These are phyloP conservation scores for Bombyx mandarina DNA, from an alignment of 1,140 invertebrate species.

Conservation along the genomic window DNA sequence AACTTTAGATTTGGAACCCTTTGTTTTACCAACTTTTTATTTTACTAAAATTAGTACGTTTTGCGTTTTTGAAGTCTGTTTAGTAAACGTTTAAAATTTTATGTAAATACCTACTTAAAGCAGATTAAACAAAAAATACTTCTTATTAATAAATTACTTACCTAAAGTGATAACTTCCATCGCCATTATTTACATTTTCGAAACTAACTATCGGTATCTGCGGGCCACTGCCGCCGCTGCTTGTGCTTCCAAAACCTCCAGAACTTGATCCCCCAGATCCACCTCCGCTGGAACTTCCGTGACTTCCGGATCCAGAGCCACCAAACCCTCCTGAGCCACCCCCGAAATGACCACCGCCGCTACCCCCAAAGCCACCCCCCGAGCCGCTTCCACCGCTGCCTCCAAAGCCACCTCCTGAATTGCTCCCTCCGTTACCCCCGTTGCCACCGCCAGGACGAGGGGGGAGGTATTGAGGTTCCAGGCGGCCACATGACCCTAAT, in stretches of 20 bases:
- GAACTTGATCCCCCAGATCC: too few relatives aligned
- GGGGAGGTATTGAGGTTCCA: slow-evolving; percentile 56
- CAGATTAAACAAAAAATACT: too few relatives aligned
- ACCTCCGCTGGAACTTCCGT: too few relatives aligned
- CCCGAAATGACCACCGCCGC: too few relatives aligned
- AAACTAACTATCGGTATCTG: slow-evolving; percentile 70
- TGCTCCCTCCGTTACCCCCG: slow-evolving; percentile 8
- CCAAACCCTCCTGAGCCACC: too few relatives aligned
- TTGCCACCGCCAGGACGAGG: slow-evolving; percentile 34
- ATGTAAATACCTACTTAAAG: too few relatives aligned
- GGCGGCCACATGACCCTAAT: slow-evolving; percentile 37
- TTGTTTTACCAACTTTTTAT: too few relatives aligned
- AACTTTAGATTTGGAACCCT: too few relatives aligned
- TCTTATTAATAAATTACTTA: slow-evolving; percentile 15
- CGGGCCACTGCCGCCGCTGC: slow-evolving; percentile 27
- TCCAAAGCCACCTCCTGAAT: slow-evolving; percentile 12
- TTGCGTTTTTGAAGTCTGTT: too few relatives aligned
- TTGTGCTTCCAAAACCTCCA: too few relatives aligned
- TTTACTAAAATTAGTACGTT: too few relatives aligned
- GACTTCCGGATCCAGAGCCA: slow-evolving; percentile 3
- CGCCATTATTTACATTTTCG: slow-evolving; percentile 71
- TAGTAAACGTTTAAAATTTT: too few relatives aligned
- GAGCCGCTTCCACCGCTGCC: slow-evolving; percentile 11
- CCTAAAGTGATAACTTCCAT: slow-evolving; percentile 71
- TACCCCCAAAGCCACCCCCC: slow-evolving; percentile 12